Evolutionary conservation across 2,113 vertebrate species (phyloP).

Genomic region (Numenius arquata): DNA sequence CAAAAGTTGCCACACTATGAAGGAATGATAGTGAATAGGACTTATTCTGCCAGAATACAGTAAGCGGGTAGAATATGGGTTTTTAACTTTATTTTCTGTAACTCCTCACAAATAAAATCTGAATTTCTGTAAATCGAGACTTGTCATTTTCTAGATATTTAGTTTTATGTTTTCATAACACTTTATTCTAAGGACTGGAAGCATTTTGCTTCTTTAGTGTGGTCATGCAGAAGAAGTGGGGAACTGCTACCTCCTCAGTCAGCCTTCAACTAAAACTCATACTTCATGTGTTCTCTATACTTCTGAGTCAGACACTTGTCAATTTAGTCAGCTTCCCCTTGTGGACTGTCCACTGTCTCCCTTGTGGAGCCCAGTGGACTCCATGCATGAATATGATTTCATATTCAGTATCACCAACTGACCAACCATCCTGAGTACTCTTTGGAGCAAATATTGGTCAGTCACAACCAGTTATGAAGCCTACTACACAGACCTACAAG

Average conservation of each 20-base stretch:
- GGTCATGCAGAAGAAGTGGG: neutral
- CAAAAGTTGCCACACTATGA: neutral
- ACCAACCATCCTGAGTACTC: neutral
- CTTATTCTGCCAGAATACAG: neutral
- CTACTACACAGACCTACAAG: neutral
- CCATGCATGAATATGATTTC: neutral
- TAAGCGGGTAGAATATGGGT: neutral
- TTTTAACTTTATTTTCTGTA: neutral
- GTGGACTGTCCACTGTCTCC: neutral
- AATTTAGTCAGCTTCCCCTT: neutral
- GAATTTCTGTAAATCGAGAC: neutral
- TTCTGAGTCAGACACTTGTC: neutral
- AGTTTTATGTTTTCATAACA: neutral
- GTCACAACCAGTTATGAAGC: neutral
- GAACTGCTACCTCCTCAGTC: neutral
- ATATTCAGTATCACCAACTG: neutral
- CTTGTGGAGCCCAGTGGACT: neutral
- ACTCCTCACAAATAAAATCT: neutral
- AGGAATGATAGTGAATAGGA: neutral
- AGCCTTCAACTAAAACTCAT: neutral
- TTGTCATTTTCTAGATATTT: neutral
- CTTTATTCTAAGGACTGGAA: neutral
- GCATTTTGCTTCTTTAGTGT: neutral
- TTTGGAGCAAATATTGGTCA: neutral
- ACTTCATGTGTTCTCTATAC: neutral